phyloP scores from a whole-genome alignment of 2,113 vertebrate species.

The Dromiciops gliroides region DNA sequence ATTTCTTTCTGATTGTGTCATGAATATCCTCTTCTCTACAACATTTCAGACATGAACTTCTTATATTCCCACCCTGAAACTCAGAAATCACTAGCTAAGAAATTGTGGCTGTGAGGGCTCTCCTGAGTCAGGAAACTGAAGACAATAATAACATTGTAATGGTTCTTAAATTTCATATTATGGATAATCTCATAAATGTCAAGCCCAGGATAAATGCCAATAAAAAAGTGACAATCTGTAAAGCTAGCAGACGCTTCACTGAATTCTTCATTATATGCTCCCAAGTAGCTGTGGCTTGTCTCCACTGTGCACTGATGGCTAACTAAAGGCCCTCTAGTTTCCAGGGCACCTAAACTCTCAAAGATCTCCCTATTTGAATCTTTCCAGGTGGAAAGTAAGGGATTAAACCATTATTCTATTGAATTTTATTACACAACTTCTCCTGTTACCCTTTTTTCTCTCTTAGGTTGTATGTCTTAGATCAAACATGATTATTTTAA shows the following conservation, averaged over 20 bases:
- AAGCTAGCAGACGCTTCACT: neutral
- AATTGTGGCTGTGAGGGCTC: neutral
- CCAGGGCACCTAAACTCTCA: neutral
- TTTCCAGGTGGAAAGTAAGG: neutral
- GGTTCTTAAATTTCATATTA: slow-evolving; percentile 27
- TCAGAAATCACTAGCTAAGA: neutral
- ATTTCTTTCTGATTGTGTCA: neutral
- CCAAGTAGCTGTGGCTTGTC: slow-evolving; percentile 21
- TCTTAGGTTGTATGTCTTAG: neutral
- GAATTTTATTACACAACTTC: neutral
- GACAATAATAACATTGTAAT: neutral
- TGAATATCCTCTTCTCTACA: neutral
- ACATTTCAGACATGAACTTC: neutral
- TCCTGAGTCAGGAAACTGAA: neutral
- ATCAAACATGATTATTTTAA: neutral
- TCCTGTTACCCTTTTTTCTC: neutral
- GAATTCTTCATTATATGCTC: neutral
- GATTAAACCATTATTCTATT: neutral
- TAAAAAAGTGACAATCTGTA: neutral
- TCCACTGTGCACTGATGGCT: slow-evolving; percentile 20
- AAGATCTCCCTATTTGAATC: neutral
- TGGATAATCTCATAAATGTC: slow-evolving; percentile 15
- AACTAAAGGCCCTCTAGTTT: neutral
- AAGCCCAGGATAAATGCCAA: slow-evolving; percentile 17
- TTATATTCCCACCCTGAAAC: neutral